Base-by-base conservation (phyloP, 2,888 invertebrate genomes). In the Encarsia formosa region DNA sequence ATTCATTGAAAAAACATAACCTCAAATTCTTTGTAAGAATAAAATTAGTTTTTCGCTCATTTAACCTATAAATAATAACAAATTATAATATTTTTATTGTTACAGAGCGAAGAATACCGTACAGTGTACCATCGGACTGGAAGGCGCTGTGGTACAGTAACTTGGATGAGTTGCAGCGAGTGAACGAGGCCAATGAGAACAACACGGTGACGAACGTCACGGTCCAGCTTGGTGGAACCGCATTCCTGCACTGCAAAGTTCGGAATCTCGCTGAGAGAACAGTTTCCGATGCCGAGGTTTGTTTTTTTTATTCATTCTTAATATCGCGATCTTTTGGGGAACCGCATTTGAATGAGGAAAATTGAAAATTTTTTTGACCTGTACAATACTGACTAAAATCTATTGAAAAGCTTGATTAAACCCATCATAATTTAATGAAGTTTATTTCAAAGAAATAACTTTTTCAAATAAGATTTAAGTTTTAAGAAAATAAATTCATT, bases 171-270 rank as follows among this genome's bases (percentile, higher is more conserved):
- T 60, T 73, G 43, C 73, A 74, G 54, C 65, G 72, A 62, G 70
- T 71, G 57, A 74, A 70, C 64, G 76, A 77, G 46, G 76, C 76
- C 39, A 75, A 75, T 63, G 83, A 87, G 74, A 87, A 88, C 78
- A 85, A 85, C 75, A 87, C 88, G 52, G 81, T 83, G 59, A 84
- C 84, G 63, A 87, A 87, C 72, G 82, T 87, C 60, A 83, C 87
- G 41, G 88, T 83, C 61, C 88, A 88, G 75, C 79, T 88, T 54
- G 89, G 88, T 42, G 83, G 85, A 49, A 84, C 86, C 37, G 88
- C 88, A 59, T 88, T 85, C 76, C 80, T 89, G 65, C 88, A 88
- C 74, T 90, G 90, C 75, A 84, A 86, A 68, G 87, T 88, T 67
- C 80, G 86, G 52, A 81, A 83, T 75, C 80, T 87, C 61, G 85